phyloP scores from a whole-genome alignment of 1,140 invertebrate genomes.

The Zelostemma sp. region DNA sequence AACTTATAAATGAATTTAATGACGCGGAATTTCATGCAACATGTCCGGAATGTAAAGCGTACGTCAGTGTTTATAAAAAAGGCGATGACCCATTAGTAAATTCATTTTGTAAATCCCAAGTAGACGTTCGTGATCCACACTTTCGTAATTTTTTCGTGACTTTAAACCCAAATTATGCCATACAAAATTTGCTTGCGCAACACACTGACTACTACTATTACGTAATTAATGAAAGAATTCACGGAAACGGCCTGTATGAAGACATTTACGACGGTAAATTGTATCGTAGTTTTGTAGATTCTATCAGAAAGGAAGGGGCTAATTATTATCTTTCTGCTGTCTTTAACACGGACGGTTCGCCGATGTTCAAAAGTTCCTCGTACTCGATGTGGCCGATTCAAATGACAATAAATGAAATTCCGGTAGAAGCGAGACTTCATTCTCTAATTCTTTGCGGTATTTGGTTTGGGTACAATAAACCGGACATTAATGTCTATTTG shows the following conservation, averaged over 20 bases:
- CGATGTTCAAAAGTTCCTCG: slow-evolving; percentile 22
- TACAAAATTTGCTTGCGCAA: slow-evolving; percentile 18
- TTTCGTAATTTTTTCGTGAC: slow-evolving; percentile 28
- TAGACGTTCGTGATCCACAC: slow-evolving; percentile 13
- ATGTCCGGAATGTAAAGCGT: slow-evolving; percentile 17
- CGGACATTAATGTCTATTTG: no score
- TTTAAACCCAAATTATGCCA: slow-evolving; percentile 9
- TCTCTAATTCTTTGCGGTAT: slow-evolving; percentile 34
- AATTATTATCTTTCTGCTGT: slow-evolving; percentile 11
- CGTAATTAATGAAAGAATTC: slow-evolving; percentile 13
- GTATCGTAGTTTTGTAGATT: slow-evolving; percentile 11
- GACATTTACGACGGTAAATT: slow-evolving; percentile 24
- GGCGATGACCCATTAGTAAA: slow-evolving; percentile 8
- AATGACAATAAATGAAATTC: no score
- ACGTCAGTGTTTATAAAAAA: slow-evolving; percentile 13
- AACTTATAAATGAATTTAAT: slow-evolving; percentile 14
- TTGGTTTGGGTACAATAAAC: no score
- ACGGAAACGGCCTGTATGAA: neutral
- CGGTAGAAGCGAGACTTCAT: slow-evolving; percentile 10
- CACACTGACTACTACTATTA: slow-evolving; percentile 7
- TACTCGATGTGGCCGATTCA: slow-evolving; percentile 34
- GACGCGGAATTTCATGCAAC: slow-evolving; percentile 15
- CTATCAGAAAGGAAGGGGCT: neutral
- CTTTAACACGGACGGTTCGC: slow-evolving; percentile 36
- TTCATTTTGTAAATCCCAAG: slow-evolving; percentile 7